phyloP scores from a whole-genome alignment of 1,140 invertebrate genomes.

The Euwallacea similis region DNA sequence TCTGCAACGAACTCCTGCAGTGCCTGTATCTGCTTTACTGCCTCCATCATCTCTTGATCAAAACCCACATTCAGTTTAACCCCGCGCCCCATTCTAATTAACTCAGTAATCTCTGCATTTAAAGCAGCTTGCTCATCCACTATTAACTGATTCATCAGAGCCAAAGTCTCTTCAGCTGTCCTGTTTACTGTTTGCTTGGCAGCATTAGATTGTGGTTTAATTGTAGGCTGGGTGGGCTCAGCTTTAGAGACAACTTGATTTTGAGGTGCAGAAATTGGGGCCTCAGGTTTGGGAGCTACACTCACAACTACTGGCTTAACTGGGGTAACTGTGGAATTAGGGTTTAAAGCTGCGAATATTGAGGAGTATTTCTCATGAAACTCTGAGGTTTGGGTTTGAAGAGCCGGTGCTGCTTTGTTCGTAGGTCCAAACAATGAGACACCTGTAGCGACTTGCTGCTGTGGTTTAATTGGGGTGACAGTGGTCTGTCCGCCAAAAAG shows the following conservation, averaged over 20 bases:
- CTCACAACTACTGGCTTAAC: slow-evolving; percentile 25
- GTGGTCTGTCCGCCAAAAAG: slow-evolving; percentile 18
- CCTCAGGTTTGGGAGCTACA: slow-evolving; percentile 12
- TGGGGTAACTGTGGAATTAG: not conserved
- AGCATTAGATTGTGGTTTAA: not conserved
- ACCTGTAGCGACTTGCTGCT: slow-evolving; percentile 16
- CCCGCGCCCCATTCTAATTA: slow-evolving; percentile 57
- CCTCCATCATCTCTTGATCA: slow-evolving; percentile 57
- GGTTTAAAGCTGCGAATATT: slow-evolving; percentile 31
- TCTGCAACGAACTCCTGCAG: slow-evolving; percentile 57
- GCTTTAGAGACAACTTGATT: not conserved
- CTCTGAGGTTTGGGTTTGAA: not conserved
- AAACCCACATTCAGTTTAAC: slow-evolving; percentile 59
- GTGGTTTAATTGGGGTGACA: slow-evolving; percentile 33
- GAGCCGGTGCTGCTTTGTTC: slow-evolving; percentile 1
- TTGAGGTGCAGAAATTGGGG: slow-evolving; percentile 3
- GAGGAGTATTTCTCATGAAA: slow-evolving; percentile 36
- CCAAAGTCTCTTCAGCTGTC: slow-evolving; percentile 34
- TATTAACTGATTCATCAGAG: slow-evolving; percentile 43
- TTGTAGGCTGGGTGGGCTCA: not conserved
- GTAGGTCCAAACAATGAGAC: slow-evolving; percentile 41
- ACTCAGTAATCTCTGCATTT: slow-evolving; percentile 63
- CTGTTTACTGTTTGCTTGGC: not conserved
- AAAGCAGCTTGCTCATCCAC: slow-evolving; percentile 64
- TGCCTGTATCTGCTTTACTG: slow-evolving; percentile 54